phyloP scores from a whole-genome alignment of 1,140 invertebrate species.

The Solen grandis region DNA sequence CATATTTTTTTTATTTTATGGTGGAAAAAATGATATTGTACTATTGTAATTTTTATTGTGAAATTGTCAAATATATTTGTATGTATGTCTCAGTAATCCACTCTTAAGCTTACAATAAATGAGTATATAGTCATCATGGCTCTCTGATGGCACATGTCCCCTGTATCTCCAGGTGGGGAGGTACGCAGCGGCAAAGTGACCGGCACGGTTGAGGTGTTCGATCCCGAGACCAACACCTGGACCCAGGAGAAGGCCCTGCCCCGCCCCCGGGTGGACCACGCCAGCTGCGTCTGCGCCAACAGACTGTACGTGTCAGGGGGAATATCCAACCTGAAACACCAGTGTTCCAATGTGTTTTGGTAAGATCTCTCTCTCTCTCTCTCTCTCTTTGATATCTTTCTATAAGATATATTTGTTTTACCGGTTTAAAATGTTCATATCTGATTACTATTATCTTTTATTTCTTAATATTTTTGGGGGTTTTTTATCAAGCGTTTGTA shows the following conservation, averaged over 20 bases:
- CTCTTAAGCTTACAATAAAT: no score
- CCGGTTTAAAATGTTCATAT: no score
- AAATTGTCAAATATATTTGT: no score
- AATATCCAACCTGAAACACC: constrained; percentile 70
- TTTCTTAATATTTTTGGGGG: background rate
- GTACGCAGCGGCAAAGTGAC: constrained; percentile 63
- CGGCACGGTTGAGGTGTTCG: constrained; percentile 70
- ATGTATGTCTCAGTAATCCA: no score
- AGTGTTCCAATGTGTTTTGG: constrained; percentile 75
- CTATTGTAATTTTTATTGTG: no score
- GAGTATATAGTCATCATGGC: no score
- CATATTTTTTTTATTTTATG: no score
- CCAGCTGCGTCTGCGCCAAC: constrained; percentile 64
- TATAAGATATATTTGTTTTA: no score
- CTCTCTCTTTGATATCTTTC: constrained; percentile 18
- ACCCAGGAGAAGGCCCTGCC: constrained; percentile 62
- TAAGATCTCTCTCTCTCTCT: constrained; percentile 36
- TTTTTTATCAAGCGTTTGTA: background rate
- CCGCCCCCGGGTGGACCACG: constrained; percentile 73
- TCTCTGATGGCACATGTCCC: no score
- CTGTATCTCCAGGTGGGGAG: constrained; percentile 76
- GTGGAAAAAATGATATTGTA: no score
- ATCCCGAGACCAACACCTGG: constrained; percentile 71
- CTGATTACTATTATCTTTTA: background rate
- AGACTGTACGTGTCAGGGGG: constrained; percentile 73